A percentile compares a stretch with the other conserved stretches of the same genome.
These are phyloP conservation scores for Crotalus helleri DNA, from an alignment of 2,113 vertebrate species.

Conservation along the genomic window DNA sequence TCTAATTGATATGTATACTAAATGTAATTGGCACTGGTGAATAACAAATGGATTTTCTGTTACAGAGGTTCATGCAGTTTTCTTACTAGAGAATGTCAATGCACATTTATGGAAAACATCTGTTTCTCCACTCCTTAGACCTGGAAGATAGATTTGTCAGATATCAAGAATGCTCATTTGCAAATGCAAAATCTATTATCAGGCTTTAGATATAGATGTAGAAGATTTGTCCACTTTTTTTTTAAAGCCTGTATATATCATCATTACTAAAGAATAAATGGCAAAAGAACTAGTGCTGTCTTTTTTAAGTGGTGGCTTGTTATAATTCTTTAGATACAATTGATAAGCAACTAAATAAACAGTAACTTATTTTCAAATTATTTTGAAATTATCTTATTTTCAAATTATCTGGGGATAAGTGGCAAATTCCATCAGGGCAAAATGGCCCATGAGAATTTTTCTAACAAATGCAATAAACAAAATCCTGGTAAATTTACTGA, in stretches of 20 bases:
- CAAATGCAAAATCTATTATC: not conserved
- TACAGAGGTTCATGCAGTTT: not conserved
- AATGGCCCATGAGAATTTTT: not conserved
- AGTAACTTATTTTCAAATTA: not conserved
- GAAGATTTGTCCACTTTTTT: not conserved
- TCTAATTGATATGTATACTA: not conserved
- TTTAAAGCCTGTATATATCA: not conserved
- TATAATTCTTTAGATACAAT: not conserved
- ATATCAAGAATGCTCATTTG: not conserved
- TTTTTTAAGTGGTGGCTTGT: not conserved
- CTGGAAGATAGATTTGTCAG: not conserved
- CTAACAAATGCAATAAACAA: not conserved
- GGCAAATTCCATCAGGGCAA: not conserved
- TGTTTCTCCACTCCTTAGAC: not conserved
- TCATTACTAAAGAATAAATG: not conserved
- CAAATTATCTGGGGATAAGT: not conserved
- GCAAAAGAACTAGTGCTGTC: not conserved
- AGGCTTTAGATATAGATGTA: not conserved
- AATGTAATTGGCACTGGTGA: not conserved
- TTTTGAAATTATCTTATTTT: not conserved
- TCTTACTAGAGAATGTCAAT: not conserved
- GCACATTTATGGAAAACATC: not conserved
- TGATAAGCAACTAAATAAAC: not conserved
- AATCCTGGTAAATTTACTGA: not conserved
- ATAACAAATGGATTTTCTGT: not conserved